These are phyloP conservation scores for Drosophila cardini DNA, from an alignment of 1,140 invertebrate genomes.

Conservation along the genomic window DNA sequence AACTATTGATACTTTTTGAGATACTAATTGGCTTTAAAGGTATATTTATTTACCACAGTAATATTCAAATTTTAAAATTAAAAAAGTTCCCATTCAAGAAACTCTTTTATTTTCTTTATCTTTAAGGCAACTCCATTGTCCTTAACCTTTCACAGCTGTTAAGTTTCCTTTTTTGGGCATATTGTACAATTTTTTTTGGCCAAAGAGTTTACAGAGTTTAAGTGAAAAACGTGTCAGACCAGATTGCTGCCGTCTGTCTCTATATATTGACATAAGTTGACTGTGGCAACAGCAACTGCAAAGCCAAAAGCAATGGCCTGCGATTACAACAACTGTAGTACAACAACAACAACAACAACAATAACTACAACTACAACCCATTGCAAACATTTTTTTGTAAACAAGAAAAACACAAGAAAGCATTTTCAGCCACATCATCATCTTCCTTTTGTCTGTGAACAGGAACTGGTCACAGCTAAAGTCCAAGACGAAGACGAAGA, in stretches of 20 bases:
- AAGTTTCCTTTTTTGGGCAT: slow-evolving; percentile 58
- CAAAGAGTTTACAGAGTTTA: slow-evolving; percentile 27
- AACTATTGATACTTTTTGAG: too few species aligned
- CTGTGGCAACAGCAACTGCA: slow-evolving; percentile 33
- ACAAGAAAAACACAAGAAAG: slow-evolving; percentile 46
- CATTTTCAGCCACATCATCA: slow-evolving; percentile 63
- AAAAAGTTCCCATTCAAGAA: neutral
- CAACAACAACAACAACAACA: slow-evolving; percentile 20
- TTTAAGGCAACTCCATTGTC: slow-evolving; percentile 43
- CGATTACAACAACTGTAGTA: slow-evolving; percentile 52
- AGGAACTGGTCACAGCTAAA: slow-evolving; percentile 66
- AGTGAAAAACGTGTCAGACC: slow-evolving; percentile 62
- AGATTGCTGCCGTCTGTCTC: slow-evolving; percentile 65
- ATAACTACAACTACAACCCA: slow-evolving; percentile 19
- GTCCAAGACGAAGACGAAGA: slow-evolving; percentile 23
- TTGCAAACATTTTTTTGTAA: slow-evolving; percentile 42
- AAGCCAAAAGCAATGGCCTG: slow-evolving; percentile 53
- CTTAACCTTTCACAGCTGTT: slow-evolving; percentile 70
- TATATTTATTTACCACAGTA: too few species aligned
- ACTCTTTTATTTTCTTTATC: neutral
- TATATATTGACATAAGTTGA: slow-evolving; percentile 68
- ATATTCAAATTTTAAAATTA: too few species aligned
- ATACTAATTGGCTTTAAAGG: too few species aligned
- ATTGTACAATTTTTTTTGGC: slow-evolving; percentile 58
- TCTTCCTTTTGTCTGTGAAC: slow-evolving; percentile 75